phyloP scores from a whole-genome alignment of 2,797 vertebrate genomes.

The Oreortyx pictus region DNA sequence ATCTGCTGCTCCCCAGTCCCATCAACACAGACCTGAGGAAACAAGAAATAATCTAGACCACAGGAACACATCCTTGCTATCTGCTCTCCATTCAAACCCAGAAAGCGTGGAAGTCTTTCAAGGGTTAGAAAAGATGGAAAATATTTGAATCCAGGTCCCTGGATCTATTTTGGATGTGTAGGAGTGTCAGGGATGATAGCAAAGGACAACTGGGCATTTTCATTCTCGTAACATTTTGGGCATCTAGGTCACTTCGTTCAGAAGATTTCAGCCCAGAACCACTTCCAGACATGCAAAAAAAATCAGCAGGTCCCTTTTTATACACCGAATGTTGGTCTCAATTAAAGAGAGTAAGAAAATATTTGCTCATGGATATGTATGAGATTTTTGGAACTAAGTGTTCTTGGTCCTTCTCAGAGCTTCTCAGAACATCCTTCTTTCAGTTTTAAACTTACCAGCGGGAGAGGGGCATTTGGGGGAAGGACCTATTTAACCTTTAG shows the following conservation, averaged over 20 bases:
- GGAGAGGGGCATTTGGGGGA: neutral
- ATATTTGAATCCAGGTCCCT: neutral
- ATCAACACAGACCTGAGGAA: neutral
- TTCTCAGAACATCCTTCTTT: neutral
- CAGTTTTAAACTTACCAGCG: neutral
- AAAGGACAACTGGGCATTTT: neutral
- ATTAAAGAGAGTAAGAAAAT: neutral
- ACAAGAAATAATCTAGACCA: neutral
- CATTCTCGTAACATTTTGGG: neutral
- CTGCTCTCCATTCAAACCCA: neutral
- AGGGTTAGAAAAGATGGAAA: neutral
- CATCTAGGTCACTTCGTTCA: neutral
- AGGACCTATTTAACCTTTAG: conserved; percentile 4
- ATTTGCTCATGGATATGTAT: neutral
- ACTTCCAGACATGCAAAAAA: neutral
- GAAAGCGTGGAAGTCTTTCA: neutral
- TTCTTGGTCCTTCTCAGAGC: neutral
- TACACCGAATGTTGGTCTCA: neutral
- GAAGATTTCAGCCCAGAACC: neutral
- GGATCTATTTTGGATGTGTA: neutral
- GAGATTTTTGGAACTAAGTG: neutral
- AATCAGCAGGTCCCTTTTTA: neutral
- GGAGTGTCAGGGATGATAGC: neutral
- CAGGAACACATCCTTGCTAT: neutral
- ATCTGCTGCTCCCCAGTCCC: neutral